A percentile compares a stretch with the other conserved stretches of the same genome.
Conservation (phyloP, 2,797 vertebrate genomes). For the Onychomys arenicola region DNA sequence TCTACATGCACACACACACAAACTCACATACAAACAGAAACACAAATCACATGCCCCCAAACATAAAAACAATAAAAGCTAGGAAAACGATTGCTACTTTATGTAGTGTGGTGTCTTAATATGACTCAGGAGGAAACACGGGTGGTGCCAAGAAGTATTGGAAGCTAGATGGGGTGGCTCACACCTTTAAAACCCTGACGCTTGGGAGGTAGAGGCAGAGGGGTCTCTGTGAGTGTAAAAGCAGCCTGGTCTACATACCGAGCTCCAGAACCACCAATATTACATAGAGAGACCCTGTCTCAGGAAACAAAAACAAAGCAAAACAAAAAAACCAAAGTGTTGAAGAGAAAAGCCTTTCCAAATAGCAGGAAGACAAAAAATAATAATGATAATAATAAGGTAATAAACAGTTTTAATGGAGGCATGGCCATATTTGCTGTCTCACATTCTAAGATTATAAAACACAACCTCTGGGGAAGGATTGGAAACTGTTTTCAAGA, state of each 20-base stretch:
- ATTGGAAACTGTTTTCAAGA: not conserved
- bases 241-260: not conserved
- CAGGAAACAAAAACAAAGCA: too few species aligned
- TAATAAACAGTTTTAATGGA: not conserved
- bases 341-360: not conserved
- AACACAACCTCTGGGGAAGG: not conserved
- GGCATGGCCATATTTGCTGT: not conserved
- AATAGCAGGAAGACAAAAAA: not conserved
- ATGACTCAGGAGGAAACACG: not conserved
- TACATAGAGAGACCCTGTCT: not conserved
- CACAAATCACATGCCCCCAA: not conserved
- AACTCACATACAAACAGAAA: not conserved
- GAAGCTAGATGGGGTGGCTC: not conserved
- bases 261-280: not conserved
- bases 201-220: not conserved
- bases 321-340: not conserved
- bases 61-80: not conserved
- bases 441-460: conserved; percentile 2
- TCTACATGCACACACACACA: not conserved
- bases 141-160: not conserved
- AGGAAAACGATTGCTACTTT: not conserved
- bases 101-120: not conserved
- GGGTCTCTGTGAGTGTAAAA: not conserved
- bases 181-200: not conserved
- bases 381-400: too few species aligned